These are phyloP conservation scores for Rosalia funebris DNA, from an alignment of 2,888 invertebrate species.

Conservation along the genomic window DNA sequence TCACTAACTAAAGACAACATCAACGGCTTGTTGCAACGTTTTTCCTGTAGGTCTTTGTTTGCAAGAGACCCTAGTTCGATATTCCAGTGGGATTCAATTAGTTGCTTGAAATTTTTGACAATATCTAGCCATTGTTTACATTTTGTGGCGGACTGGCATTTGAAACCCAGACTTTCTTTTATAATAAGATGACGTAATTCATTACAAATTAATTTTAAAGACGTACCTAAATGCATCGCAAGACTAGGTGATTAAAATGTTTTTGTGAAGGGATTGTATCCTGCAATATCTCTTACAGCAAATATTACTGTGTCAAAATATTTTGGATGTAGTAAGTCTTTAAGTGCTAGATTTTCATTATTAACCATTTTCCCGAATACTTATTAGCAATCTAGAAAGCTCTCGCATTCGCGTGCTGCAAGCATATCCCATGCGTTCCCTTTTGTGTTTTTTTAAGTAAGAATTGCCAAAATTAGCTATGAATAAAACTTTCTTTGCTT, in stretches of 20 bases:
- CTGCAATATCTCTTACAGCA: constrained; percentile 41
- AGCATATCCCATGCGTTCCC: constrained; percentile 37
- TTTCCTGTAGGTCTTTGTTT: constrained; percentile 46
- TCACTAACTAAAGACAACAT: constrained; percentile 44
- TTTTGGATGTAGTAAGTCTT: constrained; percentile 42
- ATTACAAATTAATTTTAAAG: constrained; percentile 41
- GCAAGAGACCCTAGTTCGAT: constrained; percentile 43
- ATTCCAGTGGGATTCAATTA: constrained; percentile 40
- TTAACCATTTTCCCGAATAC: constrained; percentile 30
- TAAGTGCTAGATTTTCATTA: constrained; percentile 33
- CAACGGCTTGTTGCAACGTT: constrained; percentile 46
- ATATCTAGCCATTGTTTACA: constrained; percentile 18
- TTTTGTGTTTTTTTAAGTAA: constrained; percentile 44
- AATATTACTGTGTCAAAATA: constrained; percentile 41
- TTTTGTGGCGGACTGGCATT: constrained; percentile 28
- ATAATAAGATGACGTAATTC: constrained; percentile 40
- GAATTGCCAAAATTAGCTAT: constrained; percentile 42
- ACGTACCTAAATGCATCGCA: constrained; percentile 45
- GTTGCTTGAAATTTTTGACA: constrained; percentile 32
- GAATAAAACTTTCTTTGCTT: constrained; percentile 42
- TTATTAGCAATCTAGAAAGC: constrained; percentile 37
- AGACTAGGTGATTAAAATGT: constrained; percentile 44
- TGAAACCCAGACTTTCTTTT: constrained; percentile 41
- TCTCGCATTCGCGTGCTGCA: constrained; percentile 43
- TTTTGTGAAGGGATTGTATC: constrained; percentile 43